Conservation (phyloP, 2,888 invertebrate species). For the Nomada fucata region DNA sequence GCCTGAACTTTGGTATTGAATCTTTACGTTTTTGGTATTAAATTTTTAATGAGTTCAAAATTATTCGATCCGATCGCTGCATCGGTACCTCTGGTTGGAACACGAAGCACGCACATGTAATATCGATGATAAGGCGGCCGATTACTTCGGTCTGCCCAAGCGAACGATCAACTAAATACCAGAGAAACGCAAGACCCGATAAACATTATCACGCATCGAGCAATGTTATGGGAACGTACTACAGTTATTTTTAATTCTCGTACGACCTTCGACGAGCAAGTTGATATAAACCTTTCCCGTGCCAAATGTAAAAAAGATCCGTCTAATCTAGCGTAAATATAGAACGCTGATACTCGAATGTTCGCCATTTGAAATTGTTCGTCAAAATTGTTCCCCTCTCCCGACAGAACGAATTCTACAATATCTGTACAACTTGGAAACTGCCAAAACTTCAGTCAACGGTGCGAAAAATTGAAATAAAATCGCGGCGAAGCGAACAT, state of each 20-base stretch:
- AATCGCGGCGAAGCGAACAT: too few relatives aligned
- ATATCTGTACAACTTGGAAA: neutral
- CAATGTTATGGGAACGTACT: constrained; percentile 37
- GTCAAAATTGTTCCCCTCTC: neutral
- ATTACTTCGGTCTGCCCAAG: constrained; percentile 42
- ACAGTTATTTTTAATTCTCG: too few relatives aligned
- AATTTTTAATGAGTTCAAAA: neutral
- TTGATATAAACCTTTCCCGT: constrained; percentile 10
- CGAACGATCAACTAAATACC: constrained; percentile 48
- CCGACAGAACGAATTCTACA: neutral
- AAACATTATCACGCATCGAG: constrained; percentile 61
- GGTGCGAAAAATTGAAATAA: too few relatives aligned
- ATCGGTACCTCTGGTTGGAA: constrained; percentile 30
- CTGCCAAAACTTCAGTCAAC: too few relatives aligned
- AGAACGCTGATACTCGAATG: neutral
- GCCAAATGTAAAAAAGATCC: neutral
- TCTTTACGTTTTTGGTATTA: too few relatives aligned
- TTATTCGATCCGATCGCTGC: neutral
- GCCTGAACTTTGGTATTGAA: neutral
- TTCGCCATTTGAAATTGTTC: neutral
- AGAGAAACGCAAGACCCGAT: constrained; percentile 36
- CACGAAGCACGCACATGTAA: neutral
- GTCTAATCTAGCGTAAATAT: too few relatives aligned
- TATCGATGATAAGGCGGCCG: constrained; percentile 37
- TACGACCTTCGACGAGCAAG: neutral